phyloP scores from a whole-genome alignment of 2,113 vertebrate species.

The Phalacrocorax aristotelis region DNA sequence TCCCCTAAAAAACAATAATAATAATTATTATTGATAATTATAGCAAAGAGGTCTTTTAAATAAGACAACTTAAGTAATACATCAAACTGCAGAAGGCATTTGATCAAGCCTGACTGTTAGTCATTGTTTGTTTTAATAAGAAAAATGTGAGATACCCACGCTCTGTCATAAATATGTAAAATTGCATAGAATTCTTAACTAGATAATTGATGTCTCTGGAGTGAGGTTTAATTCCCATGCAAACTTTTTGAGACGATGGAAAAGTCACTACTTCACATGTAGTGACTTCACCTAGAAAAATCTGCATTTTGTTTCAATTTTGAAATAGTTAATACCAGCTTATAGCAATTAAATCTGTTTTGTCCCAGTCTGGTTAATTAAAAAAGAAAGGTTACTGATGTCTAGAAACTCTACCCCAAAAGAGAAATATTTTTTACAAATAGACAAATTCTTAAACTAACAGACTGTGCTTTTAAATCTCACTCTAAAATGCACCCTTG shows the following conservation, averaged over 20 bases:
- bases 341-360: background rate
- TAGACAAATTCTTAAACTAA: background rate
- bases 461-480: background rate
- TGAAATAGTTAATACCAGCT: background rate
- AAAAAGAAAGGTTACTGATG: background rate
- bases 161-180: background rate
- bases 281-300: background rate
- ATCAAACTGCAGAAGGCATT: background rate
- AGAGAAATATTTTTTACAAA: background rate
- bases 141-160: background rate
- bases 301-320: background rate
- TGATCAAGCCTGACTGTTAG: background rate
- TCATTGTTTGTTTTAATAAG: background rate
- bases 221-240: background rate
- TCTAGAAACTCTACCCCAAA: background rate
- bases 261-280: background rate
- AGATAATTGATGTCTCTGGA: background rate
- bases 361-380: background rate
- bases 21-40: background rate
- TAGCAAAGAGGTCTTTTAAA: background rate
- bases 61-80: background rate
- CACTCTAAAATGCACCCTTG: background rate
- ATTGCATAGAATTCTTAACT: background rate
- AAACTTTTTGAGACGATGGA: background rate
- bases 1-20: constrained; percentile 78